Evolutionary conservation across 2,113 vertebrate species (phyloP), one percentile per base, ranked within the genome.

Genomic region (Fulmarus glacialis): DNA sequence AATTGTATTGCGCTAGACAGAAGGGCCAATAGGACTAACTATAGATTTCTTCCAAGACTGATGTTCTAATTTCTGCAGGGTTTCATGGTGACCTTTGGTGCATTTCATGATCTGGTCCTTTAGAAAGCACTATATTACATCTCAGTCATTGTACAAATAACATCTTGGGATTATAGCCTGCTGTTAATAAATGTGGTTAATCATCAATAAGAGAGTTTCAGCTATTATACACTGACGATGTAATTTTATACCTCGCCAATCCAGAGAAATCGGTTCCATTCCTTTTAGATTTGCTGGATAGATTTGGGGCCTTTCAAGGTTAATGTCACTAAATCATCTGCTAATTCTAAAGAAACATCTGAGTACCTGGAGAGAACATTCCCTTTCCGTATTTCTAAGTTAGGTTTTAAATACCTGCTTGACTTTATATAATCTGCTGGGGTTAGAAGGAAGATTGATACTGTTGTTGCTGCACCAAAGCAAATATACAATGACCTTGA

Each of bases 201-300:
- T 97, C 96, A 96, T 97, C 96, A 96, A 96, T 97, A 95, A 95
- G 96, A 91, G 93, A 95, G 45, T 94, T 94, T 92, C 90, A 92
- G 96, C 94, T 90, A 92, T 97, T 95, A 97, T 87, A 87, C 79
- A 92, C 93, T 90, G 94, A 94, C 55, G 80, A 96, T 96, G 94
- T 96, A 97, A 97, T 98, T 97, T 98, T 98, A 97, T 98, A 97
- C 97, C 94, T 97, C 94, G 40, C 95, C 96, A 97, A 90, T 95
- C 96, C 91, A 85, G 91, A 96, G 96, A 94, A 97, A 97, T 95
- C 86, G 36, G 92, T 75, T 89, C 92, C 91, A 93, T 97, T 97
- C 90, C 74, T 95, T 89, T 97, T 92, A 96, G 80, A 92, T 94
- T 94, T 92, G 89, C 87, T 75, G 90, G 87, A 95, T 96, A 66